Conservation (phyloP, 2,113 vertebrate species). For the Amia ocellicauda region DNA sequence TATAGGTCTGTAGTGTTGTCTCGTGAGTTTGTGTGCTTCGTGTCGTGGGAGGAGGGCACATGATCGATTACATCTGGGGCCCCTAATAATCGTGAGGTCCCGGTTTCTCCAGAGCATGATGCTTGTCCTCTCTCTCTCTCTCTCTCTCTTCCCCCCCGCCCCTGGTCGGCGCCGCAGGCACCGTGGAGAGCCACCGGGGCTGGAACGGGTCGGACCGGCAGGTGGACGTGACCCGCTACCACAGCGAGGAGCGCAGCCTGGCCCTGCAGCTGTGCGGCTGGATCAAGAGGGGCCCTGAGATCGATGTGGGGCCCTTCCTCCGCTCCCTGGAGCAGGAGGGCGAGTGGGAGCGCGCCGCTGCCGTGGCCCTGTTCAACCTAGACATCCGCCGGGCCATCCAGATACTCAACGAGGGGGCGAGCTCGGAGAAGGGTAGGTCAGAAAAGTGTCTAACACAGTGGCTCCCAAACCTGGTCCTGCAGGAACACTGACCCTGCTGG, state of each 20-base stretch:
- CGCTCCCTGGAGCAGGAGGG: constrained; percentile 85
- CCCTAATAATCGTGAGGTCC: no score
- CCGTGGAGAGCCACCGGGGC: constrained; percentile 80
- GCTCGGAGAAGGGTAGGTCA: constrained; percentile 78
- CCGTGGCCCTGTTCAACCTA: constrained; percentile 93
- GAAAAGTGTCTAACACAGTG: no score
- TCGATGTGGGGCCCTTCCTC: constrained; percentile 87
- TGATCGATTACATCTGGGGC: no score
- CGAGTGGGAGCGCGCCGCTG: constrained; percentile 93
- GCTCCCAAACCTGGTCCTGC: no score
- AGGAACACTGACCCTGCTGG: no score
- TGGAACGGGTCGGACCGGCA: constrained; percentile 87
- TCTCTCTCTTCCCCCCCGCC: constrained; percentile 11
- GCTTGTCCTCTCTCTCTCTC: background rate
- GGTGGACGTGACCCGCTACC: constrained; percentile 77
- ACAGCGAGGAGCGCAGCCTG: constrained; percentile 88
- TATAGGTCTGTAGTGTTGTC: no score
- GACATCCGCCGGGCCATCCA: constrained; percentile 93
- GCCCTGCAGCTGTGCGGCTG: constrained; percentile 93
- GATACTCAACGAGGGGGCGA: constrained; percentile 93
- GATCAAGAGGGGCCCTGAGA: constrained; percentile 83
- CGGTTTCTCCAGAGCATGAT: background rate
- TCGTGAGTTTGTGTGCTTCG: no score
- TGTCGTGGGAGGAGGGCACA: no score
- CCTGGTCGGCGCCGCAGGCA: constrained; percentile 70